Percentiles rank a stretch among this genome's conserved stretches.
phyloP scores from a whole-genome alignment of 2,888 invertebrate species.

The Conus canariensis region DNA sequence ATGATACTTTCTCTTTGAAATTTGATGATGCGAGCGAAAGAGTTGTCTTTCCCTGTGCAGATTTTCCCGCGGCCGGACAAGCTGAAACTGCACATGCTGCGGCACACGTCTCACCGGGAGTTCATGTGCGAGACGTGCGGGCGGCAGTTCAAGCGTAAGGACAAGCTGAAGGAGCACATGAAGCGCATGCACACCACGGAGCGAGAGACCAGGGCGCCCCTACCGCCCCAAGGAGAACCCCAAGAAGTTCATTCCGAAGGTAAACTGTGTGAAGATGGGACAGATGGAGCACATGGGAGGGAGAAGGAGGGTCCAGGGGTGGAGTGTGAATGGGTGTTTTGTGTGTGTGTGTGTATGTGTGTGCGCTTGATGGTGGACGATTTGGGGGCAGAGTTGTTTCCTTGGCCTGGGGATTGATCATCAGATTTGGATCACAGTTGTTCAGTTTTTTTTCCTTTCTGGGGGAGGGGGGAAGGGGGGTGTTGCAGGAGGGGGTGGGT shows the following conservation, averaged over 20 bases:
- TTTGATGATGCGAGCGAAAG: too few relatives aligned
- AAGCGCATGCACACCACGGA: constrained; percentile 85
- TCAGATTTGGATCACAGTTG: too few relatives aligned
- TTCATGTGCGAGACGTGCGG: constrained; percentile 89
- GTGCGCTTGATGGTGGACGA: too few relatives aligned
- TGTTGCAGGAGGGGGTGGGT: too few relatives aligned
- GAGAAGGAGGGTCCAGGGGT: not conserved
- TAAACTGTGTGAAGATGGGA: not conserved
- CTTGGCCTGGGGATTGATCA: too few relatives aligned
- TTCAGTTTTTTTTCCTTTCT: too few relatives aligned
- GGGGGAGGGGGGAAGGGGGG: too few relatives aligned
- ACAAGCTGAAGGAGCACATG: constrained; percentile 85
- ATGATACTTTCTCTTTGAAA: too few relatives aligned
- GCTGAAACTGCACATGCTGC: constrained; percentile 86
- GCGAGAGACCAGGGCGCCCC: constrained; percentile 63
- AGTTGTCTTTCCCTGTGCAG: constrained; percentile 19
- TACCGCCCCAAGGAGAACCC: constrained; percentile 52
- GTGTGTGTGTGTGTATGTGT: too few relatives aligned
- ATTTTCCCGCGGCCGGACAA: constrained; percentile 87
- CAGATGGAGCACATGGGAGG: not conserved
- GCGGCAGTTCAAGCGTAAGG: constrained; percentile 87
- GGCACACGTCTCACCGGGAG: constrained; percentile 84
- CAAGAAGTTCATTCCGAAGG: constrained; percentile 83
- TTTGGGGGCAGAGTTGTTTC: too few relatives aligned
- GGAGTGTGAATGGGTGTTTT: not conserved